phyloP scores from a whole-genome alignment of 2,113 vertebrate species.

The Barbus barbus region DNA sequence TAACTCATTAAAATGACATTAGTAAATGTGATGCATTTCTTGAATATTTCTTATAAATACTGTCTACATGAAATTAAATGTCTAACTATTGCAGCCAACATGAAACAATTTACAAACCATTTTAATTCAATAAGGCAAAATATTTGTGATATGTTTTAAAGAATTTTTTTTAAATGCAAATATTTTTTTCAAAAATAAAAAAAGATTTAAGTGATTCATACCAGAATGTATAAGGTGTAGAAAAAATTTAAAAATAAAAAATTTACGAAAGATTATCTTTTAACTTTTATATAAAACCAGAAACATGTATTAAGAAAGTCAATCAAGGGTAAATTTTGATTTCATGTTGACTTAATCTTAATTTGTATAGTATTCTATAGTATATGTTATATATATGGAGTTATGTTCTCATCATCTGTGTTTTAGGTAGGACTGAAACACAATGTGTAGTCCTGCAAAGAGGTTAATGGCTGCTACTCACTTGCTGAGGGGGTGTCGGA shows the following conservation, averaged over 20 bases:
- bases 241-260: no score
- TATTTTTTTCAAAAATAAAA: no score
- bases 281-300: no score
- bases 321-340: not conserved
- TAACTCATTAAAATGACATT: no score
- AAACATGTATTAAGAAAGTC: no score
- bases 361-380: not conserved
- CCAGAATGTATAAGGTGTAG: no score
- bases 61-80: no score
- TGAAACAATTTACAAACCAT: not conserved
- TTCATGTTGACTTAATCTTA: not conserved
- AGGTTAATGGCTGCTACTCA: constrained; percentile 71
- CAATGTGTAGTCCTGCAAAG: not conserved
- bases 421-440: not conserved
- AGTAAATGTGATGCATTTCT: not conserved
- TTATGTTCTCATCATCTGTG: not conserved
- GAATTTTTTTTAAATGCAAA: no score
- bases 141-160: no score
- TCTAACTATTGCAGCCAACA: not conserved
- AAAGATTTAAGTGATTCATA: no score
- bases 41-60: not conserved
- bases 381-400: no score
- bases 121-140: not conserved
- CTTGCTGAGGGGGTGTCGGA: constrained; percentile 90
- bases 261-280: no score